These are phyloP conservation scores for Cancer borealis DNA, from an alignment of 2,888 invertebrate species.

Conservation along the genomic window DNA sequence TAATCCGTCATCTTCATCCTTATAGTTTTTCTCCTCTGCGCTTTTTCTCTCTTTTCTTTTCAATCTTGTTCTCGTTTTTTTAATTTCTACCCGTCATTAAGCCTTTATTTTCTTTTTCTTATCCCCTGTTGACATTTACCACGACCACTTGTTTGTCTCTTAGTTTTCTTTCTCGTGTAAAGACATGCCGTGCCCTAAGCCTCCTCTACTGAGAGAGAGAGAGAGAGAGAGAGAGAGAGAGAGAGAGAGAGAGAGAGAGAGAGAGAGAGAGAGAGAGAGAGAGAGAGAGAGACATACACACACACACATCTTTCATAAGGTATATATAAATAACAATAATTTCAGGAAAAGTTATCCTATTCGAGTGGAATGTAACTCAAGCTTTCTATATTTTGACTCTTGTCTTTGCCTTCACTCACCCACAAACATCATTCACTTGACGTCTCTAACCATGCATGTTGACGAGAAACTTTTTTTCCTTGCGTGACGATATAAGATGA, in stretches of 20 bases:
- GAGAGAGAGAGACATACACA: background rate
- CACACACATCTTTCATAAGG: background rate
- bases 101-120: background rate
- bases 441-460: no score
- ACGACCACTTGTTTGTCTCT: background rate
- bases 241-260: conserved; percentile 27
- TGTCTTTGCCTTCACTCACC: no score
- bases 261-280: conserved; percentile 38
- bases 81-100: no score
- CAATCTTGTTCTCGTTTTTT: background rate
- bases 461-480: no score
- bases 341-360: no score
- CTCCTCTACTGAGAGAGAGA: no score
- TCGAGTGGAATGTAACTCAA: no score
- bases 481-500: no score
- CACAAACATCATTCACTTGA: no score
- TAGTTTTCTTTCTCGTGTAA: conserved; percentile 1
- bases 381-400: no score
- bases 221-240: background rate
- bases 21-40: background rate
- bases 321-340: no score
- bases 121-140: background rate
- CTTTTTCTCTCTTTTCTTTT: background rate
- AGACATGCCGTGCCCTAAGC: no score
- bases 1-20: background rate